Conservation (phyloP, 2,888 invertebrate genomes). For the Dryobota labecula region DNA sequence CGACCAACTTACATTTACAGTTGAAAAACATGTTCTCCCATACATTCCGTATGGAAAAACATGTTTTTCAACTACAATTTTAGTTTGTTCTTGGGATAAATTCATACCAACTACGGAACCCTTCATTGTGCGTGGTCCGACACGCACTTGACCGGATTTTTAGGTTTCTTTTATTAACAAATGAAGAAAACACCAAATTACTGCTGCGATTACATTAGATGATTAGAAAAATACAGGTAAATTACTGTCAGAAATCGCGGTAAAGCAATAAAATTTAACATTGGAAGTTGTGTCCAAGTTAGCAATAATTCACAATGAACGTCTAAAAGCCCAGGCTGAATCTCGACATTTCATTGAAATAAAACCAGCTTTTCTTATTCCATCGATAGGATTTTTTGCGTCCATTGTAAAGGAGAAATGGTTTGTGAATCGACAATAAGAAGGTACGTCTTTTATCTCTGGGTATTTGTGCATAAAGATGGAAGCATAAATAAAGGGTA, state of each 20-base stretch:
- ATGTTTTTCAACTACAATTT: too few species aligned
- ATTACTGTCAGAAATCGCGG: conserved; percentile 40
- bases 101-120: too few species aligned
- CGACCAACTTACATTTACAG: too few species aligned
- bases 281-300: conserved; percentile 49
- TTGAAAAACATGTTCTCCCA: too few species aligned
- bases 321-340: conserved; percentile 56
- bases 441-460: conserved; percentile 73
- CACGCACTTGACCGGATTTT: too few species aligned
- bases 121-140: too few species aligned
- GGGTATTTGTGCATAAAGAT: conserved; percentile 69
- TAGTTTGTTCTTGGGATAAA: too few species aligned
- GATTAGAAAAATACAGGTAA: conserved; percentile 10
- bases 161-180: background rate
- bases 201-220: background rate
- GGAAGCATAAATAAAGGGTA: conserved; percentile 56
- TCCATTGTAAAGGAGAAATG: conserved; percentile 73
- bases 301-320: conserved; percentile 61
- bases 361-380: conserved; percentile 68
- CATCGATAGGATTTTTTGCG: conserved; percentile 66
- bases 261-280: conserved; percentile 55
- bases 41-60: too few species aligned
- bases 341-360: conserved; percentile 69
- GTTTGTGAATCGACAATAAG: conserved; percentile 76
- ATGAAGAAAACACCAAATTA: conserved; percentile 6